Percentiles rank a stretch among this genome's conserved stretches.
Conservation (phyloP, 1,140 invertebrate genomes). For the Conus betulinus region DNA sequence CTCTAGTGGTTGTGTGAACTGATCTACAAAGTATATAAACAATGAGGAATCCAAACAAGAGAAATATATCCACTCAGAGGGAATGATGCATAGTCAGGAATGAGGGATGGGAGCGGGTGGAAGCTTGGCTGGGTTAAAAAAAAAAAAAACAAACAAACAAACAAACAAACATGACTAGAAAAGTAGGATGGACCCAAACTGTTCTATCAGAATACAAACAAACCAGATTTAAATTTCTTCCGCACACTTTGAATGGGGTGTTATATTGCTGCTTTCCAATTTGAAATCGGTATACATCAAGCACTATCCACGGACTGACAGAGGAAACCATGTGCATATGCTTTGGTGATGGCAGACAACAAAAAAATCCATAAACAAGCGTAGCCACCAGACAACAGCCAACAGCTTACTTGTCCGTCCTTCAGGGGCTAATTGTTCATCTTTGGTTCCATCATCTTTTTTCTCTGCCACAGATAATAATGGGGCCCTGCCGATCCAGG, state of each 20-base stretch:
- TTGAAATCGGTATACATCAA: not conserved
- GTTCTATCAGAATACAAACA: no score
- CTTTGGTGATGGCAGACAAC: not conserved
- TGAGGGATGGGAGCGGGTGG: not conserved
- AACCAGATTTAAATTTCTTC: not conserved
- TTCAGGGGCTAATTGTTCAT: not conserved
- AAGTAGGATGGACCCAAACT: no score
- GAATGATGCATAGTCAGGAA: no score
- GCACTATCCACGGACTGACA: not conserved
- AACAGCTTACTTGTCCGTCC: constrained; percentile 12
- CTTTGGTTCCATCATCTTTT: not conserved
- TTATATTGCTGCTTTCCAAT: not conserved
- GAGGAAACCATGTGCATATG: not conserved
- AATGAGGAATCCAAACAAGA: no score
- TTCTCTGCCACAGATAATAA: not conserved
- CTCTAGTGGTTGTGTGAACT: no score
- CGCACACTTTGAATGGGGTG: no score
- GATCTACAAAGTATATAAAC: no score
- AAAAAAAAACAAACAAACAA: not conserved
- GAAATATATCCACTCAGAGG: no score
- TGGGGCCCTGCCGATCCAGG: not conserved
- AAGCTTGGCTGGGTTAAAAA: not conserved
- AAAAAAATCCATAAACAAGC: not conserved
- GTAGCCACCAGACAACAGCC: constrained; percentile 11
- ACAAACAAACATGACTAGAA: no score